phyloP scores from a whole-genome alignment of 1,140 invertebrate species.

The Zeugodacus cucurbitae region DNA sequence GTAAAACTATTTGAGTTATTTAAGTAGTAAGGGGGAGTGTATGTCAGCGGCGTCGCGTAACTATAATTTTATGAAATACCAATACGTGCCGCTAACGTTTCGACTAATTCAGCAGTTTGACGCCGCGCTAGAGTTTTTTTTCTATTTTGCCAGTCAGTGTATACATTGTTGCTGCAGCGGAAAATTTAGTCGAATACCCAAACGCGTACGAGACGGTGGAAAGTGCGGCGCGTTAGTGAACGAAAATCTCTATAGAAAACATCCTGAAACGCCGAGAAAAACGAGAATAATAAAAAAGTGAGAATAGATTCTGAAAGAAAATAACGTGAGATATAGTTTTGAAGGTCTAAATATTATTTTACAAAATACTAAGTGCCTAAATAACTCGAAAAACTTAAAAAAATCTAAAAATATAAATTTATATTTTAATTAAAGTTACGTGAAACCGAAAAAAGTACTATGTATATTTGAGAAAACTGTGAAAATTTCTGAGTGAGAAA shows the following conservation, averaged over 20 bases:
- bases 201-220: background rate
- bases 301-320: too few species aligned
- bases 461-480: background rate
- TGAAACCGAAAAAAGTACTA: too few species aligned
- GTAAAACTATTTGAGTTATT: background rate
- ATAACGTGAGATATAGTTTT: too few species aligned
- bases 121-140: background rate
- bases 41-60: background rate
- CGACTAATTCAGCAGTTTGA: background rate
- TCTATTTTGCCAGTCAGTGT: background rate
- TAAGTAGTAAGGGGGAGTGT: background rate
- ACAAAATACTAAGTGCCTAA: too few species aligned
- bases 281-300: background rate
- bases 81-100: background rate
- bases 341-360: too few species aligned
- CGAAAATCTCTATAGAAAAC: background rate
- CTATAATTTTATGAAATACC: background rate
- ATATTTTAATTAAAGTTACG: too few species aligned
- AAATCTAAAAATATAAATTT: too few species aligned
- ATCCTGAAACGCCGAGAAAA: background rate
- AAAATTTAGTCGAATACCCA: background rate
- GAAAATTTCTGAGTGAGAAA: background rate
- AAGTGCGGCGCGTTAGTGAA: background rate
- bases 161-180: background rate
- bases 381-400: too few species aligned